These are phyloP conservation scores for Drosophila ercepeae DNA, from an alignment of 1,140 invertebrate species.

Conservation along the genomic window DNA sequence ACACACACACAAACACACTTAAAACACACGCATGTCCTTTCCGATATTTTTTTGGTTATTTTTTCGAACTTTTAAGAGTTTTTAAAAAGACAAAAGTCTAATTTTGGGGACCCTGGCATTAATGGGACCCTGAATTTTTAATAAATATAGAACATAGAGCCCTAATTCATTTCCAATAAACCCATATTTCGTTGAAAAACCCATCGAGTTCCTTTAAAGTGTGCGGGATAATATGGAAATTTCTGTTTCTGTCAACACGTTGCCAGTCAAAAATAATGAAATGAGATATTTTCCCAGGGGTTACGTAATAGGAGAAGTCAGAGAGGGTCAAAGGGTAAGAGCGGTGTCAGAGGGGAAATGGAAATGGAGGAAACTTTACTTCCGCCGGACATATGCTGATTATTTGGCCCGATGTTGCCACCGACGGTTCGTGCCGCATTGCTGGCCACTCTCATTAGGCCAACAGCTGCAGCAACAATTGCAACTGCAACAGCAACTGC, in stretches of 20 bases:
- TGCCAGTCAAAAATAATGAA: not conserved
- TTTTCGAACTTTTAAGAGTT: no score
- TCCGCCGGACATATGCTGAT: constrained; percentile 61
- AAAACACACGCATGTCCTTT: constrained; percentile 17
- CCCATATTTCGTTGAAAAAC: no score
- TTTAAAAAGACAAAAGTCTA: no score
- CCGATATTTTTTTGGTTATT: not conserved
- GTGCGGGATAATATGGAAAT: not conserved
- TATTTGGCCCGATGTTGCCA: constrained; percentile 49
- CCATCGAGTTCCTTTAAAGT: not conserved
- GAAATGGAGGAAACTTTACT: constrained; percentile 5
- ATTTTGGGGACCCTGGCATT: no score
- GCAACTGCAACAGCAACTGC: constrained; percentile 25
- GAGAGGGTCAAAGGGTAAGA: not conserved
- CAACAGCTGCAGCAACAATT: constrained; percentile 45
- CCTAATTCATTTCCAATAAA: no score
- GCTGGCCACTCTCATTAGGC: constrained; percentile 60
- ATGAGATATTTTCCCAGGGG: not conserved
- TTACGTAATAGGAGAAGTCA: not conserved
- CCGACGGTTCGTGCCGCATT: constrained; percentile 42
- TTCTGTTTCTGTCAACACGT: not conserved
- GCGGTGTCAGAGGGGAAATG: no score
- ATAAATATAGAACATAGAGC: no score
- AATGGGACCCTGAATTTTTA: no score
- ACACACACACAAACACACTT: not conserved